Evolutionary conservation across 2,113 vertebrate genomes (phyloP), one percentile per base, ranked within the genome.

Genomic region (Leucopsar rothschildi): DNA sequence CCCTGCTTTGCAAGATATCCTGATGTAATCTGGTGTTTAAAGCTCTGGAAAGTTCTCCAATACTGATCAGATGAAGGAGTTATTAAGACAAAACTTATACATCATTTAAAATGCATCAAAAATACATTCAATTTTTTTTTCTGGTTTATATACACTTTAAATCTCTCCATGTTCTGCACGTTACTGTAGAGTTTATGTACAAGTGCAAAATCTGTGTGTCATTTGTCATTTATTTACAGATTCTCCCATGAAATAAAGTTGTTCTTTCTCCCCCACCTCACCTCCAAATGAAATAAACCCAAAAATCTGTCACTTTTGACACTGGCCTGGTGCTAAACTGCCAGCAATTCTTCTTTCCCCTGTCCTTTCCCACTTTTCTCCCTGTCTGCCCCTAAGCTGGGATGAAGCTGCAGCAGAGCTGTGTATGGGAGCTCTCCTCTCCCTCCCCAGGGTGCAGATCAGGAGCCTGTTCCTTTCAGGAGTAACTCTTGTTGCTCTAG

Each of bases 91-190:
- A 96, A 96, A 97, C 91, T 95, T 93, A 94, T 91, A 96, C 90
- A 88, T 92, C 9, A 15, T 92, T 94, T 81, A 65, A 97, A 92
- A 90, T 78, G 95, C 96, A 97, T 96, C 95, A 96, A 97, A 98
- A 97, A 97, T 95, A 97, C 97, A 94, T 95, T 88, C 93, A 82
- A 44, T 39, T 92, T 89, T 86, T 86, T 96, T 52, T 59, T 37
- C 90, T 94, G 91, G 65, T 94, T 96, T 97, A 97, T 97, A 77
- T 96, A 96, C 94, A 97, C 63, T 77, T 95, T 61, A 83, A 96
- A 95, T 88, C 95, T 79, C 31, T 88, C 83, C 31, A 59, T 45
- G 82, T 95, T 86, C 90, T 88, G 93, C 93, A 97, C 35, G 10
- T 88, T 86, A 90, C 83, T 86, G 82, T 94, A 88, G 78, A 95